Percentiles rank a stretch among this genome's conserved stretches.
Conservation (phyloP, 2,113 vertebrate species). For the Pycnonotus jocosus region DNA sequence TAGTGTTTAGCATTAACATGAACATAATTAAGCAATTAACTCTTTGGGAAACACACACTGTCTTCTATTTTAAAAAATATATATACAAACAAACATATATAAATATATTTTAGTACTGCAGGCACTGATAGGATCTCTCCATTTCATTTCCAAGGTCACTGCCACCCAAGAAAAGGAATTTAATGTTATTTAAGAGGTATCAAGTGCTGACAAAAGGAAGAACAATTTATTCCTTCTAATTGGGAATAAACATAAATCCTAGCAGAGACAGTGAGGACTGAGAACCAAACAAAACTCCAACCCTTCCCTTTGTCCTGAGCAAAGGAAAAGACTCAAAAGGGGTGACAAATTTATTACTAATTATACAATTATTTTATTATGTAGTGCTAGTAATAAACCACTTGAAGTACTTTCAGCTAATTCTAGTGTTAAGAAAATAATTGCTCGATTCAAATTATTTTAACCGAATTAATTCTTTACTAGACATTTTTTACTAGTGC, state of each 20-base stretch:
- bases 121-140: not conserved
- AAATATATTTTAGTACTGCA: not conserved
- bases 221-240: not conserved
- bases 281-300: constrained; percentile 28
- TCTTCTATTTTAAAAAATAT: not conserved
- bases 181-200: not conserved
- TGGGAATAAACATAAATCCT: constrained; percentile 17
- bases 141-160: not conserved
- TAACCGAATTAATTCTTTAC: constrained; percentile 80
- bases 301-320: constrained; percentile 57
- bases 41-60: not conserved
- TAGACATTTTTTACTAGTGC: constrained; percentile 75
- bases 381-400: constrained; percentile 74
- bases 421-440: constrained; percentile 81
- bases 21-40: not conserved
- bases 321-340: constrained; percentile 61
- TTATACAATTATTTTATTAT: constrained; percentile 76
- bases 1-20: not conserved
- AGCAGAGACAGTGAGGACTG: not conserved
- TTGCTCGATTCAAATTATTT: constrained; percentile 82
- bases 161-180: not conserved
- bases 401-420: constrained; percentile 75
- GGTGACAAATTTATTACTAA: constrained; percentile 80
- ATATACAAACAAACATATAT: not conserved
- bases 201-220: not conserved